These are phyloP conservation scores for Cosmorhoe ocellata DNA, from an alignment of 2,888 invertebrate genomes.

Conservation along the genomic window DNA sequence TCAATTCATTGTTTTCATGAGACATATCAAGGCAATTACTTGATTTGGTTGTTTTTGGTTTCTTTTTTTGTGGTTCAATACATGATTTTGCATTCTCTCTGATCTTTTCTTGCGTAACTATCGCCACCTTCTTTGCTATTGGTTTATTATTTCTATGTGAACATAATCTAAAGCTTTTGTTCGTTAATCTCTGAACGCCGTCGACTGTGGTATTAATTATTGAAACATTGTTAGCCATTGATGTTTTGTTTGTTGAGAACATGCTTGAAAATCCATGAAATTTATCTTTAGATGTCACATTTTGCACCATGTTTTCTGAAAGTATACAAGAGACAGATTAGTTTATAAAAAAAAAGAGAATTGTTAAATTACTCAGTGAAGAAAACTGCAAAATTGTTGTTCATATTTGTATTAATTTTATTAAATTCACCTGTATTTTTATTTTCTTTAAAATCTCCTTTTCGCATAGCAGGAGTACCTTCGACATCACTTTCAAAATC, in stretches of 20 bases:
- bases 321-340: neutral
- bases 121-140: conserved; percentile 28
- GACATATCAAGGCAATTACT: conserved; percentile 5
- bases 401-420: neutral
- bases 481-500: conserved; percentile 68
- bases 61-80: conserved; percentile 25
- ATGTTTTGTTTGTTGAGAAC: conserved; percentile 24
- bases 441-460: conserved; percentile 32
- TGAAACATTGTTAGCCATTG: conserved; percentile 17
- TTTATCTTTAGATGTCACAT: neutral
- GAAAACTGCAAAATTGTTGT: no score
- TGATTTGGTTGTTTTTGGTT: conserved; percentile 10
- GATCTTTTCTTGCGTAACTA: conserved; percentile 4
- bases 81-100: conserved; percentile 17
- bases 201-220: conserved; percentile 29
- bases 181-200: conserved; percentile 33
- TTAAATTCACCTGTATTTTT: conserved; percentile 27
- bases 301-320: conserved; percentile 17
- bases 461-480: conserved; percentile 24
- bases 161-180: conserved; percentile 32
- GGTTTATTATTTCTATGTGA: conserved; percentile 39
- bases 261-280: conserved; percentile 9
- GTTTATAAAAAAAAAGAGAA: no score
- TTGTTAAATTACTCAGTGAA: no score
- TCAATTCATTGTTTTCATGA: neutral